Evolutionary conservation across 2,888 invertebrate species (phyloP).

Genomic region (Cenopis cana): DNA sequence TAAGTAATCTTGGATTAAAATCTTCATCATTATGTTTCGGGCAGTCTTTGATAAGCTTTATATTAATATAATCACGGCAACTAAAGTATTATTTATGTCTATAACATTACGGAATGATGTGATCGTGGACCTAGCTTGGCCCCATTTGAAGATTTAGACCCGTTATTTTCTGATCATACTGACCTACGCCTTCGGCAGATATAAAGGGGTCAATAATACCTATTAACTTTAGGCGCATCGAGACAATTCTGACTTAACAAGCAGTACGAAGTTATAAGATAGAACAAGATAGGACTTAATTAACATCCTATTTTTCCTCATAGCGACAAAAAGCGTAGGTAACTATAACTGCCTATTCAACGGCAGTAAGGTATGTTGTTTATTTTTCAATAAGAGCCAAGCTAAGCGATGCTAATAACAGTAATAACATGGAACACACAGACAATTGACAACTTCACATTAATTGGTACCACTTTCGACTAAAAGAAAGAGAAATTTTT

Average conservation of each 20-base stretch:
- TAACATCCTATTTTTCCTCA: not conserved
- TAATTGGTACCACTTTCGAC: constrained; percentile 8
- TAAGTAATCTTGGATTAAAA: not conserved
- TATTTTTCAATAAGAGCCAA: not conserved
- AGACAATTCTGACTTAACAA: too few species aligned
- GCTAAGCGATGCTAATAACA: constrained; percentile 16
- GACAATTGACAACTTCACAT: constrained; percentile 13
- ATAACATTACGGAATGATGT: not conserved
- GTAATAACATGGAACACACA: not conserved
- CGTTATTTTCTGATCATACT: too few species aligned
- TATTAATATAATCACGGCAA: not conserved
- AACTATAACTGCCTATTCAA: not conserved
- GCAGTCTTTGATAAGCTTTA: not conserved
- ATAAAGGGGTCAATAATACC: too few species aligned
- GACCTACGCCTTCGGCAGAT: too few species aligned
- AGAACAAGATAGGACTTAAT: too few species aligned
- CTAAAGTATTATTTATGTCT: too few species aligned
- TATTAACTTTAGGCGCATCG: too few species aligned
- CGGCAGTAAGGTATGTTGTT: not conserved
- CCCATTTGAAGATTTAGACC: not conserved
- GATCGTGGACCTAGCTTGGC: not conserved
- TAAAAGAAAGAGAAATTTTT: not conserved
- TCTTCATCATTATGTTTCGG: not conserved
- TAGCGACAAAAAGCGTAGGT: not conserved
- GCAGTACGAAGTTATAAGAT: too few species aligned